Base-by-base conservation (phyloP, 2,888 invertebrate genomes). In the Drosophila meridiana region DNA sequence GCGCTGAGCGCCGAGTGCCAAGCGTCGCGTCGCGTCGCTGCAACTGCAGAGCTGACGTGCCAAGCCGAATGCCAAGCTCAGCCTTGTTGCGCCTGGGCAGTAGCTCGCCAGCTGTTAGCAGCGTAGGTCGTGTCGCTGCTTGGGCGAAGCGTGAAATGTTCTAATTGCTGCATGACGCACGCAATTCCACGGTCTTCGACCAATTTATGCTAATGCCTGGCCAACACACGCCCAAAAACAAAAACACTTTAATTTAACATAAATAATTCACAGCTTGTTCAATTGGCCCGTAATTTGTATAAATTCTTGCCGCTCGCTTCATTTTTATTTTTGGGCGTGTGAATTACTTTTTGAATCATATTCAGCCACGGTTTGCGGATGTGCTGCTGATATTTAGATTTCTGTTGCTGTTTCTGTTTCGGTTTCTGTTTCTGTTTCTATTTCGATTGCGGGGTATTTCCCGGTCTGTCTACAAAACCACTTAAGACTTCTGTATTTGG, bases 401-500 rank as follows among this genome's bases (percentile, higher is more conserved):
- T 30, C 32, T 40, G n/a, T 53, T n/a, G 8, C 4, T 11, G 34
- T 20, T 9, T n/a, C 26, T 28, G 28, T 30, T 42, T 32, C 52
- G 30, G 20, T 70, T 47, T 36, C 45, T 71, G 36, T 67, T 48
- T 64, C 28, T 57, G 53, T 55, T 61, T 60, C 48, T 59, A 45
- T 59, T 72, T 62, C 57, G 34, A 47, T 62, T 66, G 50, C 76
- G 76, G 86, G 86, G 90, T 87, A 86, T 79, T 86, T 90, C 83
- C 86, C 88, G 79, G 69, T 52, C 38, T 53, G 45, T 40, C 71
- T 57, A 57, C 58, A 55, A 57, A 76, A 56, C 61, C 65, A 63
- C 68, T 66, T 68, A 82, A 76, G 78, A 76, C 70, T 87, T 63
- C 87, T 90, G 82, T 89, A 87, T 90, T 82, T 87, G 87, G 90